phyloP scores from a whole-genome alignment of 35 echinoderm and acorn worm species.

The Apostichopus californicus region DNA sequence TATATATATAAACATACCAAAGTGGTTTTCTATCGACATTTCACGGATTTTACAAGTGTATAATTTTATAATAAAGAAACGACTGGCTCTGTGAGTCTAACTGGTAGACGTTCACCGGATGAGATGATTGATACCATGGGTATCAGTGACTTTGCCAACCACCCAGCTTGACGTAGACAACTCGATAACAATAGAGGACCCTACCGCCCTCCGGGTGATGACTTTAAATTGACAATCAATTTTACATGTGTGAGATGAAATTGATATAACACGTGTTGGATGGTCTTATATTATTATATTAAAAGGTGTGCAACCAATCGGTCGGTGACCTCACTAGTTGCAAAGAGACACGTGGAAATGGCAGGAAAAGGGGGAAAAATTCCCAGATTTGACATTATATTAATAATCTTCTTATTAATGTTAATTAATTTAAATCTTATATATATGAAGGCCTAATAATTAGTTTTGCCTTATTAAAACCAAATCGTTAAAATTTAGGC shows the following conservation, averaged over 20 bases:
- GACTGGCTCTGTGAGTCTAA: no score
- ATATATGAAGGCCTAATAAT: no score
- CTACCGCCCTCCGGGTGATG: slow-evolving; percentile 32
- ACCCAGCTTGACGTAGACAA: slow-evolving; percentile 43
- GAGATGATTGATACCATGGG: no score
- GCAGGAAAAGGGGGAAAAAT: neutral
- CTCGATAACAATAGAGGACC: slow-evolving; percentile 39
- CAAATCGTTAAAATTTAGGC: no score
- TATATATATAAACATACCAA: no score
- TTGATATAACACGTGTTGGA: slow-evolving; percentile 36
- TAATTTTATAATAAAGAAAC: no score
- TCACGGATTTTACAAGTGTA: no score
- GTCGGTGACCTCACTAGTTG: slow-evolving; percentile 17
- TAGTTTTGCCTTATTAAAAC: no score
- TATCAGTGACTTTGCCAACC: neutral
- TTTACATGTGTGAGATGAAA: slow-evolving; percentile 41
- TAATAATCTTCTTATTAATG: neutral
- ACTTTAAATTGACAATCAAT: slow-evolving; percentile 51
- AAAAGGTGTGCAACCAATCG: neutral
- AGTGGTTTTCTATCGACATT: no score
- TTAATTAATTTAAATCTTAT: neutral
- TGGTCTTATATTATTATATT: neutral
- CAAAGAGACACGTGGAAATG: neutral
- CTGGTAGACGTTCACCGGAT: no score
- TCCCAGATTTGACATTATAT: neutral